Conservation (phyloP, 2,797 vertebrate species). For the Catamblyrhynchus diadema region DNA sequence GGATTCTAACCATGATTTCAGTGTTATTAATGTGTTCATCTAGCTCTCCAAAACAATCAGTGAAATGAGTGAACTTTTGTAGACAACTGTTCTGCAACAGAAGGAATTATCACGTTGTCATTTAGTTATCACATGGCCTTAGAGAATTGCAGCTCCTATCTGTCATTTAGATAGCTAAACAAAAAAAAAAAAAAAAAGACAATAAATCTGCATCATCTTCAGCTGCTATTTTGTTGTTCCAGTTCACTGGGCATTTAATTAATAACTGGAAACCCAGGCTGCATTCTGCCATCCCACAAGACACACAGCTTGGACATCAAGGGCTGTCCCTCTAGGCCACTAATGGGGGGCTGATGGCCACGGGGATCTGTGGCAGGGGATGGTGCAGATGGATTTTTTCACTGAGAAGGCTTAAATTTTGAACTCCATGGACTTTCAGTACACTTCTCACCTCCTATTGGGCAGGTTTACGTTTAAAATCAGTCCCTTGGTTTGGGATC, state of each 20-base stretch:
- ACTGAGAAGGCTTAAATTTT: not conserved
- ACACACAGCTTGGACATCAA: not conserved
- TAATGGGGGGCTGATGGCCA: not conserved
- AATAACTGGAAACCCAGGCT: not conserved
- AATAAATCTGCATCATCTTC: not conserved
- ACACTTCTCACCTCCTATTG: not conserved
- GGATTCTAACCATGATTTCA: conserved; percentile 15
- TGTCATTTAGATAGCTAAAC: not conserved
- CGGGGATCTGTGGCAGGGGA: accelerated
- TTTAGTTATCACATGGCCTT: not conserved
- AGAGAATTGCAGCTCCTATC: not conserved
- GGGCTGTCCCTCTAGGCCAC: not conserved
- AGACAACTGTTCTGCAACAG: not conserved
- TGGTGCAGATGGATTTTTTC: not conserved
- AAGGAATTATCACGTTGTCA: not conserved
- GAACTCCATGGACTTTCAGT: not conserved
- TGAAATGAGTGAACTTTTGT: not conserved
- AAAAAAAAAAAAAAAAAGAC: not conserved
- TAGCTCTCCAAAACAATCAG: not conserved
- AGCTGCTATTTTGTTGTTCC: not conserved
- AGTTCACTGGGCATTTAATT: not conserved
- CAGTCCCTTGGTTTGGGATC: not conserved
- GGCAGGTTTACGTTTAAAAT: not conserved
- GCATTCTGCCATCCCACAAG: not conserved
- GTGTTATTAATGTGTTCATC: not conserved